These are phyloP conservation scores for Apteryx mantelli DNA, from an alignment of 2,113 vertebrate genomes.

Conservation along the genomic window DNA sequence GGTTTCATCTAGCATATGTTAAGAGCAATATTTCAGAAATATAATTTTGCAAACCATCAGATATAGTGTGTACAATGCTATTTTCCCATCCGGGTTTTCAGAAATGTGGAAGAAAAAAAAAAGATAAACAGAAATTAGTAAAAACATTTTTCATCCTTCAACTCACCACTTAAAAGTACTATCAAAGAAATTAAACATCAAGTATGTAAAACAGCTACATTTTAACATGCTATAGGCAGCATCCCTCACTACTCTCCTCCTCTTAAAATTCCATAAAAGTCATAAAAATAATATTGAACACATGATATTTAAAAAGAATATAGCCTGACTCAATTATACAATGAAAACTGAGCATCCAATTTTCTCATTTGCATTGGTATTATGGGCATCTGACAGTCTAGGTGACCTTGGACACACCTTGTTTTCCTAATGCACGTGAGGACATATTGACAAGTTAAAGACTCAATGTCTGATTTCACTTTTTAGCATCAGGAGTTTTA, in stretches of 20 bases:
- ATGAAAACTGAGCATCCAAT: not conserved
- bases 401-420: not conserved
- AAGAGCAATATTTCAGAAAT: conserved; percentile 20
- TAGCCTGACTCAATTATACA: not conserved
- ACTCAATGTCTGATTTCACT: not conserved
- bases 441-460: not conserved
- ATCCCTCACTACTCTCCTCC: not conserved
- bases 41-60: conserved; percentile 6
- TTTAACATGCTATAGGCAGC: not conserved
- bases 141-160: conserved; percentile 14
- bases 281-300: not conserved
- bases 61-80: not conserved
- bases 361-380: not conserved
- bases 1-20: not conserved
- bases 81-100: conserved; percentile 29
- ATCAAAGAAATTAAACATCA: not conserved
- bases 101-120: conserved; percentile 6
- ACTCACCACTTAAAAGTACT: not conserved
- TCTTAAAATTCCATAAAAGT: not conserved
- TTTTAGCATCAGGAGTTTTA: not conserved
- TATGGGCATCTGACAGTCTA: not conserved
- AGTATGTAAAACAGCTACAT: not conserved
- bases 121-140: conserved; percentile 22
- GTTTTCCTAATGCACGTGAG: not conserved
- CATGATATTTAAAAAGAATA: not conserved